These are phyloP conservation scores for Protosalanx chinensis DNA, from an alignment of 2,797 vertebrate genomes.

Conservation along the genomic window DNA sequence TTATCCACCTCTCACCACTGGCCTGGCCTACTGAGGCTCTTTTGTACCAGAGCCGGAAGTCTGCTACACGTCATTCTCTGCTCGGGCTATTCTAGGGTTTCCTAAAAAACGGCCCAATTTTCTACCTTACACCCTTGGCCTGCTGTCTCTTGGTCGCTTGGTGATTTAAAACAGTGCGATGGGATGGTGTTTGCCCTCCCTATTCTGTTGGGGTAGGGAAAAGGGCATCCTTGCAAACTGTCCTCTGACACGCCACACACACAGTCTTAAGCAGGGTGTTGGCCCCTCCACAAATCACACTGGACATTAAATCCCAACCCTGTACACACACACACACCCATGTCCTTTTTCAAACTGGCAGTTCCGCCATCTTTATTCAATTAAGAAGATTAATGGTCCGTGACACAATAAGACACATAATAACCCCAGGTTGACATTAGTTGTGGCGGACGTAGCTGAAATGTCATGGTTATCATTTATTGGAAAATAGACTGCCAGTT, in stretches of 20 bases:
- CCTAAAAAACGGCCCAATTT: conserved; percentile 17
- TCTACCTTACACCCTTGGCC: conserved; percentile 7
- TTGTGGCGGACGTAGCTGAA: conserved; percentile 51
- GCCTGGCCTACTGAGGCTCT: conserved; percentile 12
- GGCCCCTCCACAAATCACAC: conserved; percentile 62
- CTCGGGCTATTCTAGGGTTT: conserved; percentile 20
- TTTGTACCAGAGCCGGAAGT: conserved; percentile 13
- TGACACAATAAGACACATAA: conserved; percentile 23
- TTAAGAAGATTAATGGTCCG: conserved; percentile 60
- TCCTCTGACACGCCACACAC: conserved; percentile 66
- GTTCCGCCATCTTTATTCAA: conserved; percentile 67
- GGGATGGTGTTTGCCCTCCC: conserved; percentile 32
- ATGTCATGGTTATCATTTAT: conserved; percentile 47
- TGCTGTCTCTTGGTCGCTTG: conserved; percentile 19
- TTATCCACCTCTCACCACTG: not conserved
- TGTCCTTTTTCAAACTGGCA: conserved; percentile 63
- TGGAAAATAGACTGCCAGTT: conserved; percentile 30
- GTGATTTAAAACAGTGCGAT: conserved; percentile 50
- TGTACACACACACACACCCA: not conserved
- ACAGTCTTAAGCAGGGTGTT: conserved; percentile 51
- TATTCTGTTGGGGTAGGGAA: conserved; percentile 33
- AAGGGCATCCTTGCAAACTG: conserved; percentile 55
- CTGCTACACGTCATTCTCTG: conserved; percentile 21
- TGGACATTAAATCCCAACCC: conserved; percentile 62
- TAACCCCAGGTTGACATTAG: conserved; percentile 50